Conservation (phyloP, 2,888 invertebrate species). For the Latheticus oryzae region DNA sequence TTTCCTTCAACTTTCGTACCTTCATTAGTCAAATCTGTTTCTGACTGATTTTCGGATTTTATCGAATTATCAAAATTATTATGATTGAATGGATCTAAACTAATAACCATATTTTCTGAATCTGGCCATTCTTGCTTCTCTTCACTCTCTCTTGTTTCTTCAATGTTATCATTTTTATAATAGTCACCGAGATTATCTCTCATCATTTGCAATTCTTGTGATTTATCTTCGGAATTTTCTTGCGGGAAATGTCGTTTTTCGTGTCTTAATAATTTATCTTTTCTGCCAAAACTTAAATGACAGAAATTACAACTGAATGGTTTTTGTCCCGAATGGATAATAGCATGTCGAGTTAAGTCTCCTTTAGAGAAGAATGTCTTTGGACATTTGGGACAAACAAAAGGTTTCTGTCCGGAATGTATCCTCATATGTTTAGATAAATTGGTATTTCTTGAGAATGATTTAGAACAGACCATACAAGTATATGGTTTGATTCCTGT, state of each 20-base stretch:
- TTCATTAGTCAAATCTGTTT: conserved; percentile 47
- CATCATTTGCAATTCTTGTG: conserved; percentile 58
- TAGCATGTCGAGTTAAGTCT: conserved; percentile 75
- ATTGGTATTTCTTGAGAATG: conserved; percentile 82
- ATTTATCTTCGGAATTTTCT: conserved; percentile 57
- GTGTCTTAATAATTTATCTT: conserved; percentile 77
- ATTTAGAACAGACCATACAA: conserved; percentile 78
- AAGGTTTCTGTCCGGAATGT: conserved; percentile 78
- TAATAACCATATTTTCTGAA: conserved; percentile 71
- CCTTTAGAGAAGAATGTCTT: conserved; percentile 78
- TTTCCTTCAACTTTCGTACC: conserved; percentile 33
- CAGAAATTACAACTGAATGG: conserved; percentile 76
- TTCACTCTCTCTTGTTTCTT: conserved; percentile 21
- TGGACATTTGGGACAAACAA: conserved; percentile 78
- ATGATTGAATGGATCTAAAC: conserved; percentile 71
- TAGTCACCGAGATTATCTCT: conserved; percentile 58
- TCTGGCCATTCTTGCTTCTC: conserved; percentile 47
- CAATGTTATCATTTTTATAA: conserved; percentile 18
- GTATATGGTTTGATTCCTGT: conserved; percentile 81
- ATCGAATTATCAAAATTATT: conserved; percentile 53
- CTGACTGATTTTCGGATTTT: conserved; percentile 44
- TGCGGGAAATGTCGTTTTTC: conserved; percentile 72
- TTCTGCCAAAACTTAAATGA: conserved; percentile 74
- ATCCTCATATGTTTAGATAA: conserved; percentile 80
- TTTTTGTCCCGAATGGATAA: conserved; percentile 75